Evolutionary conservation across 1,140 invertebrate species (phyloP).

Genomic region (Sarcophaga peregrina): DNA sequence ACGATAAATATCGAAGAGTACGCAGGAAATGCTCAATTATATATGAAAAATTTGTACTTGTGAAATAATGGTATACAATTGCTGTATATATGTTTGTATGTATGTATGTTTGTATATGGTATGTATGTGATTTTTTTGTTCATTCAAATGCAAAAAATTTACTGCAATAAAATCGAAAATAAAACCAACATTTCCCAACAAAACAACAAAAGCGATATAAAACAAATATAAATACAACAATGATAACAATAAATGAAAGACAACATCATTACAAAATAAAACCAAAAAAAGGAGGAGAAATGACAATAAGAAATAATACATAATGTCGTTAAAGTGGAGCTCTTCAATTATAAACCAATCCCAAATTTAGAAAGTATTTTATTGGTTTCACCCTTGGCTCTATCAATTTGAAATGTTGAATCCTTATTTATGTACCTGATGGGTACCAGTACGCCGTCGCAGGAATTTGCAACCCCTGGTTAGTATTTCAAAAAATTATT

Average conservation of each 20-base stretch:
- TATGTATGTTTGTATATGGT: not conserved
- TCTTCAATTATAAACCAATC: slow-evolving; percentile 67
- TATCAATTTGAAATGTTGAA: slow-evolving; percentile 34
- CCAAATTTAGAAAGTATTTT: slow-evolving; percentile 62
- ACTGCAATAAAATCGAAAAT: not conserved
- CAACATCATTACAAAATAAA: not conserved
- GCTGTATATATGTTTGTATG: not conserved
- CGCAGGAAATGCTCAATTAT: no score
- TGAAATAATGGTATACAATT: no score
- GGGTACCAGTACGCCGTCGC: slow-evolving; percentile 30
- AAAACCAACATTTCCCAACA: slow-evolving; percentile 25
- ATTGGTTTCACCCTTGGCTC: slow-evolving; percentile 43
- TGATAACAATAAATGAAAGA: not conserved
- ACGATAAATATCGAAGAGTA: no score
- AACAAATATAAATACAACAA: slow-evolving; percentile 21
- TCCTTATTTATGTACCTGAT: slow-evolving; percentile 40
- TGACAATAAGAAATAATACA: slow-evolving; percentile 43
- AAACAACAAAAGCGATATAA: slow-evolving; percentile 38
- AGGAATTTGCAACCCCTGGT: slow-evolving; percentile 39
- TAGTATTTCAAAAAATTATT: slow-evolving; percentile 33
- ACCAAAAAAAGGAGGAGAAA: slow-evolving; percentile 24
- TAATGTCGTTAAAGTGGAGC: slow-evolving; percentile 44
- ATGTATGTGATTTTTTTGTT: not conserved
- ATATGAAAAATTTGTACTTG: no score
- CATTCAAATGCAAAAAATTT: slow-evolving; percentile 5